These are phyloP conservation scores for Argyra leucocephala DNA, from an alignment of 2,888 invertebrate genomes.

Conservation along the genomic window DNA sequence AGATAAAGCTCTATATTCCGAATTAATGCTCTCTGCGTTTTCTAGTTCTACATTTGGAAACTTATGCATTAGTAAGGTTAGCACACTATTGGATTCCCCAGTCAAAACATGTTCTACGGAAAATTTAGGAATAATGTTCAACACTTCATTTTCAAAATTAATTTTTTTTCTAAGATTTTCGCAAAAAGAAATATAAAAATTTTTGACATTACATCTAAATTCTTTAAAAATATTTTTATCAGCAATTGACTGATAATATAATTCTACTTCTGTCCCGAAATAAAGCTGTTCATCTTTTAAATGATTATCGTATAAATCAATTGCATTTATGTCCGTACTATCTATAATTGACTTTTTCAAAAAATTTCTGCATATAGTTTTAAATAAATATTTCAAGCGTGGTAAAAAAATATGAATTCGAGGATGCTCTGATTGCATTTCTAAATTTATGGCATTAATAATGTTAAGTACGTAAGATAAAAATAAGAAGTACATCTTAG, in stretches of 20 bases:
- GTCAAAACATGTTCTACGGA: not conserved
- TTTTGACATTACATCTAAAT: not conserved
- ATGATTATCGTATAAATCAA: slow-evolving; percentile 8
- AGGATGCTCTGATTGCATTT: slow-evolving; percentile 10
- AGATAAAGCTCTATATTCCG: not conserved
- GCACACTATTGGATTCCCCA: no score
- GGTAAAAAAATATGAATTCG: slow-evolving; percentile 11
- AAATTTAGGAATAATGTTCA: slow-evolving; percentile 14
- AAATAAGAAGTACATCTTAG: slow-evolving; percentile 7
- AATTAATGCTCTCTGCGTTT: not conserved
- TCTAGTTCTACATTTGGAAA: slow-evolving; percentile 11
- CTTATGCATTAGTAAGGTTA: not conserved
- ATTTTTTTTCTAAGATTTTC: slow-evolving; percentile 9
- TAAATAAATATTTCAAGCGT: slow-evolving; percentile 7
- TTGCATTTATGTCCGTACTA: not conserved
- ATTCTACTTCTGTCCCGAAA: slow-evolving; percentile 5
- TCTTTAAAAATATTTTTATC: not conserved
- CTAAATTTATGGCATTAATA: slow-evolving; percentile 7
- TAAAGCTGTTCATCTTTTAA: slow-evolving; percentile 8
- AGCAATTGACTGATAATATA: not conserved
- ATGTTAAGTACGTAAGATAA: slow-evolving; percentile 10
- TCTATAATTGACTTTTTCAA: slow-evolving; percentile 7
- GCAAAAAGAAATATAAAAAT: slow-evolving; percentile 11
- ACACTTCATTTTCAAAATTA: slow-evolving; percentile 12
- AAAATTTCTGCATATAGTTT: not conserved